Percentiles rank a stretch among this genome's conserved stretches.
Evolutionary conservation across 1,140 invertebrate genomes (phyloP).

Genomic region (Drosophila pseudoobscura): DNA sequence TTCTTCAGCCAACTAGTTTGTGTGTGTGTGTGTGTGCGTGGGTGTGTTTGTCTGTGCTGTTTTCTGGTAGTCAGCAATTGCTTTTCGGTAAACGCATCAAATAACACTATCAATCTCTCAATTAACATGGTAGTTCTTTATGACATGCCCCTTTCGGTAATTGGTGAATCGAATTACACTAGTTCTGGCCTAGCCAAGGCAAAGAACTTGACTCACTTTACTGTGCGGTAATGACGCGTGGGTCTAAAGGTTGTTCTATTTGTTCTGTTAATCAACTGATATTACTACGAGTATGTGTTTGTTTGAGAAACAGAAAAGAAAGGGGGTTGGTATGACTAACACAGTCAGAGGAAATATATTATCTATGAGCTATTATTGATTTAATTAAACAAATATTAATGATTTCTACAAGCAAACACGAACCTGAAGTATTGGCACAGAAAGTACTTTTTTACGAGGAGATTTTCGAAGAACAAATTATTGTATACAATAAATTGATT

Average conservation of each 20-base stretch:
- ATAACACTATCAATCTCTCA: slow-evolving; percentile 21
- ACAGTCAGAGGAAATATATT: too few relatives aligned
- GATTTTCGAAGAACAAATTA: too few relatives aligned
- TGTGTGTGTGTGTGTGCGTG: too few relatives aligned
- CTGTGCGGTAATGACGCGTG: slow-evolving; percentile 38
- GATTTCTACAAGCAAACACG: too few relatives aligned
- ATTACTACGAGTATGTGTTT: not conserved
- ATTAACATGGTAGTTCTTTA: slow-evolving; percentile 33
- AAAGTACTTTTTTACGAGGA: too few relatives aligned
- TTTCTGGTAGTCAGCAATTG: slow-evolving; percentile 16
- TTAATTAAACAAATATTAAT: too few relatives aligned
- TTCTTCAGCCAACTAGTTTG: not conserved
- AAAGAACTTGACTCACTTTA: slow-evolving; percentile 38
- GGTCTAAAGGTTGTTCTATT: slow-evolving; percentile 37
- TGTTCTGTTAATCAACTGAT: slow-evolving; percentile 7
- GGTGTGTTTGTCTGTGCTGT: slow-evolving; percentile 6
- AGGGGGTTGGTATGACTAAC: too few relatives aligned
- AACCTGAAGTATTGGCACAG: too few relatives aligned
- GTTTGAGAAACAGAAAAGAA: too few relatives aligned
- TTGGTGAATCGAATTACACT: slow-evolving; percentile 13
- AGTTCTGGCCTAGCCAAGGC: not conserved
- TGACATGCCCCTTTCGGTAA: slow-evolving; percentile 7
- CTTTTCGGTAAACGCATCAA: slow-evolving; percentile 5
- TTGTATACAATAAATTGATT: too few relatives aligned
- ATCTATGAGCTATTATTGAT: too few relatives aligned